Conservation (phyloP, 2,888 invertebrate species). For the Marronus borbonicus region DNA sequence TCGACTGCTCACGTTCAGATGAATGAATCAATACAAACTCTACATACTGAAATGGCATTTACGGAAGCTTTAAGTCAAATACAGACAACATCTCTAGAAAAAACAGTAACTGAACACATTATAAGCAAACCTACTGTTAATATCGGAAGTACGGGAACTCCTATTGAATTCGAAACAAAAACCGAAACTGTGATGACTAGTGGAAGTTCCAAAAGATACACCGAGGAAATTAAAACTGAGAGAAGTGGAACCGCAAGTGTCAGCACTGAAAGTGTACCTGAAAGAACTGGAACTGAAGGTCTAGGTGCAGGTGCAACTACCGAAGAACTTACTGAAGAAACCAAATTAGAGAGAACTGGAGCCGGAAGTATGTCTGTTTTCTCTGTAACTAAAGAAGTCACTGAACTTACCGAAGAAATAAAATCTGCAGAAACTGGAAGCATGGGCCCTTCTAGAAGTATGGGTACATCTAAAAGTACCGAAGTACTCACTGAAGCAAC, state of each 20-base stretch:
- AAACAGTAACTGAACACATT: neutral
- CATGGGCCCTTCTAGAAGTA: neutral
- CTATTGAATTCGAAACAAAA: neutral
- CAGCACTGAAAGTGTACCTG: neutral
- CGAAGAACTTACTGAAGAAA: slow-evolving; percentile 20
- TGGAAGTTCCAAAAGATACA: neutral
- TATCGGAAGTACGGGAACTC: neutral
- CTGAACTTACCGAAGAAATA: slow-evolving; percentile 3
- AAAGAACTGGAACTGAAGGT: neutral
- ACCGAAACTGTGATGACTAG: neutral
- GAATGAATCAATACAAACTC: too few relatives aligned
- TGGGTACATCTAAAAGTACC: too few relatives aligned
- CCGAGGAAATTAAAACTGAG: neutral
- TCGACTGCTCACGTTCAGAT: too few relatives aligned
- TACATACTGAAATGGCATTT: neutral
- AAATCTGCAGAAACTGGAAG: neutral
- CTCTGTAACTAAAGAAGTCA: neutral
- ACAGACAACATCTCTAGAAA: neutral
- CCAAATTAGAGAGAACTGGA: neutral
- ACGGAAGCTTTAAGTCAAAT: too few relatives aligned
- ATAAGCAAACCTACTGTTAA: neutral
- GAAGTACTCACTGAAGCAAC: neutral
- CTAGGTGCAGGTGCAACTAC: neutral
- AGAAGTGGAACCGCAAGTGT: neutral
- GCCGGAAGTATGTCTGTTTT: neutral